Base-by-base conservation (phyloP, 2,888 invertebrate species). In the Andrena bicolor region DNA sequence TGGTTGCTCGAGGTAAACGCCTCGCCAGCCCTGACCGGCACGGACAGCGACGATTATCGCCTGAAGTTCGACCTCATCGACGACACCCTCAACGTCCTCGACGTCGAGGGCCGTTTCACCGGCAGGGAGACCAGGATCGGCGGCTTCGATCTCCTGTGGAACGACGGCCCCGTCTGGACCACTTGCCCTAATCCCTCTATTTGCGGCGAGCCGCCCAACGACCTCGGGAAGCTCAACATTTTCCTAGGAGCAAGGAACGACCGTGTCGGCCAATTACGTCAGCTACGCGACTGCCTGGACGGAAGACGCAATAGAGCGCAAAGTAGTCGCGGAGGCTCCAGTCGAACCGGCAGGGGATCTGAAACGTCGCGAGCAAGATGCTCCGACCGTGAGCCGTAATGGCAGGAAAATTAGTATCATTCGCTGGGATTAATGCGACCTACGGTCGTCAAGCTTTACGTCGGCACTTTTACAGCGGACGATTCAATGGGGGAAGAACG, bases 1-100 rank as follows among this genome's bases (percentile, higher is more conserved):
- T 95, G 95, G 95, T 89, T 96, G 63, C 93, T 96, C 56, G 95
- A 96, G 92, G 95, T 96, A 69, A 96, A 96, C 91, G 96, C 96
- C 2, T 95, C 95, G 8, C 96, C 96, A 1, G 95, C 95, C 1
- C 91, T 95, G 72, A 95, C 95, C n/a, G 95, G 95, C 30, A 96
- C 95, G 69, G 95, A 95, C 80, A 94, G 94, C 75, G 95, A 95
- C 69, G 96, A 96, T 90, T 95, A 95, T 88, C 94, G 95, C 26
- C 91, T 96, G 30, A 96, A 96, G 90, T 95, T 94, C 90, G 95
- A 95, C 56, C 92, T 96, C 23, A 92, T 96, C 13, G 95, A 95
- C 89, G 96, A 96, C 90, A 94, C 95, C 10, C 92, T 96, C 16
- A 95, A 95, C 89, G 94, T 96, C 3, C 90, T 96, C 53, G 96